These are phyloP conservation scores for Xiphorhynchus elegans DNA, from an alignment of 2,113 vertebrate species.

Conservation along the genomic window DNA sequence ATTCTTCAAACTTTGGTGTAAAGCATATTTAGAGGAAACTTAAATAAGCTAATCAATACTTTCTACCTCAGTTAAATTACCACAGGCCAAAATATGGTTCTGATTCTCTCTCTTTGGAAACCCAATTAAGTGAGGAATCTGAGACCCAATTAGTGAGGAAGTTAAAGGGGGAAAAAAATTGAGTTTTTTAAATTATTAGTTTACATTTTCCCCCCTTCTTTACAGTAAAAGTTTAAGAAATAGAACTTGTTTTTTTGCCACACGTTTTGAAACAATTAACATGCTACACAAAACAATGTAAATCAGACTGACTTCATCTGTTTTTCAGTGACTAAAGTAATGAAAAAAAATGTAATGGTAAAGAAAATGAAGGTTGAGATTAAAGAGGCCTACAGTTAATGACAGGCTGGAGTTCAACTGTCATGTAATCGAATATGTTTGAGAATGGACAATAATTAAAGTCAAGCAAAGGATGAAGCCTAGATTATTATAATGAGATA, in stretches of 20 bases:
- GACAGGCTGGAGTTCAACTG: slow-evolving; percentile 76
- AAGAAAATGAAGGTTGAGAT: slow-evolving; percentile 71
- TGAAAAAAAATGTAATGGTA: slow-evolving; percentile 35
- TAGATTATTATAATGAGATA: slow-evolving; percentile 78
- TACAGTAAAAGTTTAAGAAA: neutral
- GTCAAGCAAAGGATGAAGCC: slow-evolving; percentile 69
- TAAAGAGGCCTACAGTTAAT: slow-evolving; percentile 72
- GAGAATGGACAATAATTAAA: slow-evolving; percentile 79
- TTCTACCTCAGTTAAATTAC: neutral
- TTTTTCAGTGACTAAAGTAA: slow-evolving; percentile 39
- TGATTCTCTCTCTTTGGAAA: slow-evolving; percentile 4
- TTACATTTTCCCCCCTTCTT: neutral
- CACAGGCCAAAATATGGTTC: neutral
- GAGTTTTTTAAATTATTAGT: neutral
- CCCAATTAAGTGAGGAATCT: slow-evolving; percentile 5
- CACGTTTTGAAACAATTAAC: slow-evolving; percentile 60
- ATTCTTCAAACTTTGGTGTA: neutral
- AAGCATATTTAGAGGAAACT: neutral
- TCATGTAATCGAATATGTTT: slow-evolving; percentile 67
- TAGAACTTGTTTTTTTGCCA: neutral
- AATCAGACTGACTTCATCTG: slow-evolving; percentile 40
- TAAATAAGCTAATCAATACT: slow-evolving; percentile 12
- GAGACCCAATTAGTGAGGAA: neutral
- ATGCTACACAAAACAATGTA: slow-evolving; percentile 20
- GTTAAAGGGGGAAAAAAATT: neutral